Conservation (phyloP, 1,140 invertebrate genomes). For the Procambarus virginalis region DNA sequence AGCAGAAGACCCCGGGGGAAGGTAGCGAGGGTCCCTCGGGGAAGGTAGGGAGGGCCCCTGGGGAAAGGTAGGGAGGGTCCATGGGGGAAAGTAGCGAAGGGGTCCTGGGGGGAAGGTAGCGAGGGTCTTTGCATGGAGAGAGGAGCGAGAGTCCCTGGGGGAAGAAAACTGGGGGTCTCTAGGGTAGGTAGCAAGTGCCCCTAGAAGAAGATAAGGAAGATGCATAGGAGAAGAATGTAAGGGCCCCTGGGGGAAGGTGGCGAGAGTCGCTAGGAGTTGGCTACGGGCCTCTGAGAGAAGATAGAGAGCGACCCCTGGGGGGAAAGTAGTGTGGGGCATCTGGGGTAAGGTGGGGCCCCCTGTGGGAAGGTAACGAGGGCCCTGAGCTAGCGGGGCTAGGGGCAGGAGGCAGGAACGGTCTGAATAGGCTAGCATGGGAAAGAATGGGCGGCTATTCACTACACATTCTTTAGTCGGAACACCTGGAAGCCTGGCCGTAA, state of each 20-base stretch:
- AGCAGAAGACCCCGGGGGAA: too few relatives aligned
- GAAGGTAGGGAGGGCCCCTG: neutral
- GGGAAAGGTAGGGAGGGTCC: too few relatives aligned
- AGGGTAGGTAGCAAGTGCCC: neutral
- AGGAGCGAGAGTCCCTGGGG: neutral
- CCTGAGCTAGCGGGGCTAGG: constrained; percentile 7
- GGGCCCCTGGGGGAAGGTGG: neutral
- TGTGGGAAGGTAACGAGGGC: neutral
- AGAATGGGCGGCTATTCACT: constrained; percentile 66
- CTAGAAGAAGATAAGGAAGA: neutral
- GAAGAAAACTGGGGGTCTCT: neutral
- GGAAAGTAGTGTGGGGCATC: neutral
- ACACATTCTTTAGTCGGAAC: constrained; percentile 65
- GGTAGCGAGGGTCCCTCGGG: too few relatives aligned
- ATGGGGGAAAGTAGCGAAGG: too few relatives aligned
- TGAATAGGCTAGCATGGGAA: constrained; percentile 64
- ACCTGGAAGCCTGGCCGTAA: constrained; percentile 64
- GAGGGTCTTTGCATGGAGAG: too few relatives aligned
- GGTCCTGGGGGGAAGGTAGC: too few relatives aligned
- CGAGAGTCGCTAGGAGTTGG: neutral
- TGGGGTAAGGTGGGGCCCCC: neutral
- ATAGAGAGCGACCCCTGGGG: neutral
- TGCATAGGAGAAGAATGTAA: too few relatives aligned
- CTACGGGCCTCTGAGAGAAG: neutral
- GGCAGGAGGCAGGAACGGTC: constrained; percentile 58